phyloP scores from a whole-genome alignment of 2,888 invertebrate species.

The Philopedon plagiatum region DNA sequence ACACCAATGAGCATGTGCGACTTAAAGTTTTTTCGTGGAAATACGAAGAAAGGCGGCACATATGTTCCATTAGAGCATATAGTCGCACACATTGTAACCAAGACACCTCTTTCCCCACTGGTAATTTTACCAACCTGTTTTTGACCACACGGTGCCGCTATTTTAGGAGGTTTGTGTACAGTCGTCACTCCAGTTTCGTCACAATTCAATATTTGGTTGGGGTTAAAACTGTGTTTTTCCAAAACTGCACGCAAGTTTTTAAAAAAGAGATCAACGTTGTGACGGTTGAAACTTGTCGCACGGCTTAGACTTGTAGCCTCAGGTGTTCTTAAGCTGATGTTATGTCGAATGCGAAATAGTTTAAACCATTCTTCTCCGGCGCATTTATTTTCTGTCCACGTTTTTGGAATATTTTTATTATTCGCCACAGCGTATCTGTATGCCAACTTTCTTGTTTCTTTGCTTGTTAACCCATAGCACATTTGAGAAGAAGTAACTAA shows the following conservation, averaged over 20 bases:
- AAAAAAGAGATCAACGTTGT: background rate
- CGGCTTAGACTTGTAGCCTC: background rate
- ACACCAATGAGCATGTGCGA: too few relatives aligned
- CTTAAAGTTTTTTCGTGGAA: too few relatives aligned
- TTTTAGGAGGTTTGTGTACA: conserved; percentile 58
- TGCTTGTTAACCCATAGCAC: background rate
- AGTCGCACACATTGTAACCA: too few relatives aligned
- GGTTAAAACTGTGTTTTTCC: background rate
- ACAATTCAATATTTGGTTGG: conserved; percentile 55
- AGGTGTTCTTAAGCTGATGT: background rate
- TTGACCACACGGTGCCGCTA: conserved; percentile 52
- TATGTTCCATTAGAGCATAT: too few relatives aligned
- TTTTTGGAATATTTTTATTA: background rate
- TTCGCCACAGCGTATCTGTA: background rate
- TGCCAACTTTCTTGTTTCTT: background rate
- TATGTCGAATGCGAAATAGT: background rate
- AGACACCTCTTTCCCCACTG: too few relatives aligned
- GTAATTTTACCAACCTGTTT: conserved; percentile 57
- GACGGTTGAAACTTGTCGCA: background rate
- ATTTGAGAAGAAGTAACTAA: conserved; percentile 10
- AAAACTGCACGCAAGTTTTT: background rate
- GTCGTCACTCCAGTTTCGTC: conserved; percentile 59
- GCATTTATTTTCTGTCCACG: background rate
- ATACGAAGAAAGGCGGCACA: too few relatives aligned
- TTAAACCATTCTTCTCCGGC: background rate